Evolutionary conservation across 1,140 invertebrate genomes (phyloP).

Genomic region (Nylanderia fulva): DNA sequence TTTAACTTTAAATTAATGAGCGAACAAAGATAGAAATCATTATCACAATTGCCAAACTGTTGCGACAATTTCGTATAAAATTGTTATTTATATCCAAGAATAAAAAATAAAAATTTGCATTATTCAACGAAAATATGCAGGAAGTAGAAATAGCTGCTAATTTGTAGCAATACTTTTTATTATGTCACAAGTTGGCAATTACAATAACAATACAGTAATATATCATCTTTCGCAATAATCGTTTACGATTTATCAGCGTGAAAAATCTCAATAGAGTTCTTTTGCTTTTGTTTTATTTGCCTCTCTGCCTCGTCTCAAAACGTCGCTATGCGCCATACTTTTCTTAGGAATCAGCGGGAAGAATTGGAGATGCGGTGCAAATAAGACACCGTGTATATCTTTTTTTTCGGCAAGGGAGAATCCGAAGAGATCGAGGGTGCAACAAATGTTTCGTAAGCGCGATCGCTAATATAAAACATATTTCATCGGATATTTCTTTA

Average conservation of each 20-base stretch:
- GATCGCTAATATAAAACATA: neutral
- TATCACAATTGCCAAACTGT: slow-evolving; percentile 39
- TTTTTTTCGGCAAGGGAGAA: neutral
- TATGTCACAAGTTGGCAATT: slow-evolving; percentile 77
- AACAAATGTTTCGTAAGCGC: neutral
- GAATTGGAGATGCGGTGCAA: neutral
- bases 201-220: slow-evolving; percentile 77
- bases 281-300: slow-evolving; percentile 19
- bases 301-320: slow-evolving; percentile 1
- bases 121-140: slow-evolving; percentile 22
- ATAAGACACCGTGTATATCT: neutral
- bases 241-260: slow-evolving; percentile 65
- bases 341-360: neutral
- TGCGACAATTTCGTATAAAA: too few relatives aligned
- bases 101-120: neutral
- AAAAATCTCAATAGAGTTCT: slow-evolving; percentile 59
- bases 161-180: slow-evolving; percentile 76
- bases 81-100: too few relatives aligned
- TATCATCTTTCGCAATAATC: slow-evolving; percentile 23
- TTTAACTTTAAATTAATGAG: neutral
- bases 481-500: neutral
- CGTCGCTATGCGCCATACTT: neutral
- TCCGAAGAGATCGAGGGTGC: neutral
- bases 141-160: neutral
- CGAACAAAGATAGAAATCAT: slow-evolving; percentile 10